Conservation (phyloP, 2,797 vertebrate species). For the Lepus oiostolus region DNA sequence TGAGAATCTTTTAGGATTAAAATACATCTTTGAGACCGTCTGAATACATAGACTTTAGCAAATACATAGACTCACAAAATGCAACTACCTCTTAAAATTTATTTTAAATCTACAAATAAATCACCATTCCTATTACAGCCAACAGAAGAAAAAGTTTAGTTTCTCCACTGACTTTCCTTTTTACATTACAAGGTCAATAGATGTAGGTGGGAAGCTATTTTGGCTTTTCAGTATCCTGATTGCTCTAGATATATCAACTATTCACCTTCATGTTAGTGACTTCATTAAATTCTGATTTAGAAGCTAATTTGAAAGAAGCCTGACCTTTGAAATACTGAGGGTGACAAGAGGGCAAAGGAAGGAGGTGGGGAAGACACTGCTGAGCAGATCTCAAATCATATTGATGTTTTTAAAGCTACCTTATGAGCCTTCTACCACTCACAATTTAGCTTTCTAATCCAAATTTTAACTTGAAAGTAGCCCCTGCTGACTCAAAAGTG, state of each 20-base stretch:
- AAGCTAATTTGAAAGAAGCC: constrained; percentile 79
- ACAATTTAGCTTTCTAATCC: constrained; percentile 76
- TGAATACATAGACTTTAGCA: constrained; percentile 66
- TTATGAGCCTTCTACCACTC: constrained; percentile 53
- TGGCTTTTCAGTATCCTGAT: constrained; percentile 71
- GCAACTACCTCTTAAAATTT: constrained; percentile 1
- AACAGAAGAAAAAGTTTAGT: neutral
- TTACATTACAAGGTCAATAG: constrained; percentile 56
- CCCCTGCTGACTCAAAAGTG: constrained; percentile 73
- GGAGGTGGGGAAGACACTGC: constrained; percentile 8
- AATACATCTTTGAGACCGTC: neutral
- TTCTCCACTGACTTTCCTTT: constrained; percentile 44
- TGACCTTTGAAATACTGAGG: constrained; percentile 71
- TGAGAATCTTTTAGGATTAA: constrained; percentile 59
- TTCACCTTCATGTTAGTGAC: constrained; percentile 75
- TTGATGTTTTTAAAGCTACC: constrained; percentile 73
- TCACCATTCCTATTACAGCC: neutral
- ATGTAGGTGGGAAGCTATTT: constrained; percentile 62
- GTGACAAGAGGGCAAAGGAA: constrained; percentile 37
- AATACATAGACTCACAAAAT: constrained; percentile 67
- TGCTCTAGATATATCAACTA: constrained; percentile 64
- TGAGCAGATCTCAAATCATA: constrained; percentile 61
- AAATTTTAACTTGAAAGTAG: constrained; percentile 74
- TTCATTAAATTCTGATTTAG: constrained; percentile 78
- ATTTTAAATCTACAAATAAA: constrained; percentile 70